Conservation (phyloP, 2,113 vertebrate genomes). For the Odobenus rosmarus region DNA sequence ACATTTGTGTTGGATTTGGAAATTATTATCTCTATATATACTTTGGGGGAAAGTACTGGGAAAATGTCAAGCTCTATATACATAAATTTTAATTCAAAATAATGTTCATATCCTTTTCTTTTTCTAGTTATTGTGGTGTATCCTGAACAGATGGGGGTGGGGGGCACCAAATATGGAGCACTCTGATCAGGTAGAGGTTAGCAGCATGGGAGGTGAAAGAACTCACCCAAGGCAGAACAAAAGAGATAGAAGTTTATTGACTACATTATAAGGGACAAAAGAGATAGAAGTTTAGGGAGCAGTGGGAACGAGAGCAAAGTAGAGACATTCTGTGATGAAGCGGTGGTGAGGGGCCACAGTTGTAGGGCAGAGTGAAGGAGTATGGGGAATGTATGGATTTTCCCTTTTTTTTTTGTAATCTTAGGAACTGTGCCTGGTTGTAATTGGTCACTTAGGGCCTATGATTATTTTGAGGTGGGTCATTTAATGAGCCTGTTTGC, state of each 20-base stretch:
- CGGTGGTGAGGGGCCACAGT: neutral
- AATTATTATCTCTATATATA: neutral
- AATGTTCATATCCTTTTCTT: neutral
- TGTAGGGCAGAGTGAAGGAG: neutral
- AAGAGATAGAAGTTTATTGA: neutral
- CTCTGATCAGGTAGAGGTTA: neutral
- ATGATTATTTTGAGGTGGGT: neutral
- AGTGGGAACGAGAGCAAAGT: neutral
- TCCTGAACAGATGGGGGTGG: neutral
- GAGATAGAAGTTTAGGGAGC: neutral
- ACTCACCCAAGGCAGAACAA: neutral
- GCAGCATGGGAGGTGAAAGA: neutral
- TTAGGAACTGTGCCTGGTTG: neutral
- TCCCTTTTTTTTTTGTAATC: neutral
- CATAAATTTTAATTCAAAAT: constrained; percentile 34
- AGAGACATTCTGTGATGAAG: neutral
- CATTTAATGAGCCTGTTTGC: neutral
- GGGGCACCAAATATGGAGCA: neutral
- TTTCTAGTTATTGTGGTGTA: neutral
- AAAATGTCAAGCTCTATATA: neutral
- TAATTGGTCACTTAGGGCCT: neutral
- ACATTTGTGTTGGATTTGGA: neutral
- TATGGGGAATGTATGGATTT: neutral
- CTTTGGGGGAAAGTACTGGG: neutral
- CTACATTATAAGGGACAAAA: neutral